Base-by-base conservation (phyloP, 30 jellyfish, hydroid and myxozoan genomes). In the Aurelia aurita region DNA sequence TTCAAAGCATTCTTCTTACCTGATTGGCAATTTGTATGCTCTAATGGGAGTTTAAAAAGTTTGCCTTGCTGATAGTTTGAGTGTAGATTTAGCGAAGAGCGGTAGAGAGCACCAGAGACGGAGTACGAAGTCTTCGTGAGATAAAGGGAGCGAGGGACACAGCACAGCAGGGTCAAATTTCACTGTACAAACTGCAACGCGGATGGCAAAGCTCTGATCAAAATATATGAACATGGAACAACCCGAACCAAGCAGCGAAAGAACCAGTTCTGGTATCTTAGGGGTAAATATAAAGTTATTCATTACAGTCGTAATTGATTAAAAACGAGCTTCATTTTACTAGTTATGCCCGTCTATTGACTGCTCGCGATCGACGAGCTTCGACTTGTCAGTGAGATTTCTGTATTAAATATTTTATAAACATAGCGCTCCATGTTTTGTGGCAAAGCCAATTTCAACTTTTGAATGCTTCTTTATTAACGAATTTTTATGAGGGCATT, bases 121-220 rank as follows among this genome's bases (percentile, higher is more conserved):
- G 31, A 55, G 29, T 55, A 55, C 67, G 14, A 14, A 32, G 65
- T 21, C 67, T 58, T 25, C 85, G 39, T 58, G 43, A 59, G 77
- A 31, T 75, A 55, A 6, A 75, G 64, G 21, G 22, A 75, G 87
- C 58, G 19, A 39, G 51, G 51, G 51, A 39, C 51, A 39, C 15
- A 6, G 55, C 87, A 2, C 76, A 32, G 76, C 87, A 67, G 87
- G 58, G 75, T 75, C 87, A 57, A 75, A 75, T 75, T 75, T 75
- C 87, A 75, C 67, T 75, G 87, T 65, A 75, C 58, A 74, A 75
- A 61, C 26, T 69, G 58, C 74, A 55, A 28, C 32, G 77, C 87
- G 87, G 27, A 20, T 28, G 28, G 39, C 31, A 18, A 14, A 58
- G 39, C 82, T 27, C 3, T 35, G 58, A 43, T 13, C 55, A 3